Percentiles rank a stretch among this genome's conserved stretches.
Evolutionary conservation across 2,797 vertebrate species (phyloP).

Genomic region (Cuniculus paca): DNA sequence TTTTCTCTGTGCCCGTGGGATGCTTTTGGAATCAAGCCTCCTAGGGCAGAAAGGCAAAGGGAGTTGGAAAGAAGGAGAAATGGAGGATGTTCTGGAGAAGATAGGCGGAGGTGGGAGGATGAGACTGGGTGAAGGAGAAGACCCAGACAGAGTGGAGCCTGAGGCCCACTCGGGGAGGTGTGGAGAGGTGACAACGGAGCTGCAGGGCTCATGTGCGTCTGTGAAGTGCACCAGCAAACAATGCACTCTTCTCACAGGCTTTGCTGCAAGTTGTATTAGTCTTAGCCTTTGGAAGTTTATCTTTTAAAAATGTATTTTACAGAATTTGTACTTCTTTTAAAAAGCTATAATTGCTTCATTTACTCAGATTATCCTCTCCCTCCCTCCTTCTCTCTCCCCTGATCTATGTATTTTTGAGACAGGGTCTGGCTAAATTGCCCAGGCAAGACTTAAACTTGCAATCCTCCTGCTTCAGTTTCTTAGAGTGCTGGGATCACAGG

Average conservation of each 20-base stretch:
- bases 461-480: not conserved
- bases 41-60: not conserved
- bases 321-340: constrained; percentile 19
- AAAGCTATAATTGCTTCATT: not conserved
- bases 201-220: not conserved
- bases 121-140: not conserved
- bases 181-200: not conserved
- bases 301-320: not conserved
- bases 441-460: not conserved
- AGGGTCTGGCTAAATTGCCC: not conserved
- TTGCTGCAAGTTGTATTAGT: not conserved
- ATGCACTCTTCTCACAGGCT: not conserved
- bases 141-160: no score
- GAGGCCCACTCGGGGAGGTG: no score
- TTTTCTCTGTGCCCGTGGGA: not conserved
- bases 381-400: not conserved
- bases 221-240: not conserved
- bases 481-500: not conserved
- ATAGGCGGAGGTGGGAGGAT: not conserved
- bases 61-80: not conserved
- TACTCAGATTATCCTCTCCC: not conserved
- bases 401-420: not conserved
- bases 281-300: not conserved
- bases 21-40: not conserved
- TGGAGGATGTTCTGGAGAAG: not conserved